phyloP scores from a whole-genome alignment of 1,140 invertebrate genomes.

The Venturia canescens region DNA sequence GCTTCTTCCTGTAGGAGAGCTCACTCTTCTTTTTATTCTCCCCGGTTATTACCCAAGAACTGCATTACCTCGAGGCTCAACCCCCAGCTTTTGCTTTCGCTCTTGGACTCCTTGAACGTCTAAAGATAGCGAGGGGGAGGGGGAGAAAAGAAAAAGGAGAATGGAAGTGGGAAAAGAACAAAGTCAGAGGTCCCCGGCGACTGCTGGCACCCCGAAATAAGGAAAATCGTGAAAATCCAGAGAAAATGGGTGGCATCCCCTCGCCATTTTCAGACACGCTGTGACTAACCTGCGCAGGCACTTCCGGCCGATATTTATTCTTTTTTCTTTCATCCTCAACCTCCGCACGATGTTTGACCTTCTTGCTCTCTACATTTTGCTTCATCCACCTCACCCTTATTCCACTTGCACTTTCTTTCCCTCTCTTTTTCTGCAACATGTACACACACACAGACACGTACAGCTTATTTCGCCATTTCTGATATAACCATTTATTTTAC shows the following conservation, averaged over 20 bases:
- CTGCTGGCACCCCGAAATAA: constrained; percentile 25
- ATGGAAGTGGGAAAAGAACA: not conserved
- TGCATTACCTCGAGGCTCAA: constrained; percentile 35
- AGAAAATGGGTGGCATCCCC: constrained; percentile 43
- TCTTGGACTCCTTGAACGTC: constrained; percentile 31
- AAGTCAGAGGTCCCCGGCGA: not conserved
- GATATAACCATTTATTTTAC: constrained; percentile 48
- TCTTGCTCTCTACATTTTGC: constrained; percentile 28
- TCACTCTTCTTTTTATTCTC: constrained; percentile 37
- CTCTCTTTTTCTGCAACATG: constrained; percentile 2
- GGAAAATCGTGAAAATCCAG: constrained; percentile 41
- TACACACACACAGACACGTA: not conserved
- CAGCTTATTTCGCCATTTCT: not conserved
- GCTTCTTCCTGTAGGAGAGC: not conserved
- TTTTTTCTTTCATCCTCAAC: constrained; percentile 23
- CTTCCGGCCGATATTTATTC: constrained; percentile 7
- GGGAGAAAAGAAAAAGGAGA: not conserved
- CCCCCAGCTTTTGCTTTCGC: constrained; percentile 13
- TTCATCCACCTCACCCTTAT: not conserved
- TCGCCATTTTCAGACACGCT: constrained; percentile 24
- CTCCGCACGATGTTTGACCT: constrained; percentile 42
- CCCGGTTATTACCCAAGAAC: constrained; percentile 48
- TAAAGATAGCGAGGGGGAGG: constrained; percentile 2
- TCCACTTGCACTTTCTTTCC: not conserved
- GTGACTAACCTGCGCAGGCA: constrained; percentile 28